Base-by-base conservation (phyloP, 2,113 vertebrate genomes). In the Xenopus laevis region DNA sequence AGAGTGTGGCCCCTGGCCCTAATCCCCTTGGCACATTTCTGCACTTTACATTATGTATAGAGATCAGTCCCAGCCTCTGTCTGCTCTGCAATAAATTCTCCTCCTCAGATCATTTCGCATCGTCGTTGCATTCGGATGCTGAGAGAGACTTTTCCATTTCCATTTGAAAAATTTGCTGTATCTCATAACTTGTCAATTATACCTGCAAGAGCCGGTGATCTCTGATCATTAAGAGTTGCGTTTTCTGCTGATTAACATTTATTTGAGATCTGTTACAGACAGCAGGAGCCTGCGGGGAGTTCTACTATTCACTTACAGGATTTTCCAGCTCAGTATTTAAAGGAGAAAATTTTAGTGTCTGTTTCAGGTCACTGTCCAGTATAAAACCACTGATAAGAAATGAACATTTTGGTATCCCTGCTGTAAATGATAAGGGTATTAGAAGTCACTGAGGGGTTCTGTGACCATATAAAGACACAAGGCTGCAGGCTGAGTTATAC, bases 151-250 rank as follows among this genome's bases (percentile, higher is more conserved):
- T 80, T 79, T 60, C 33, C 33, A 40, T 40, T 71, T 78, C 72
- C 63, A 44, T 68, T 82, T 79, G 13, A 79, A 79, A 58, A 10
- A 40, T 7, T 40, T 68, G 33, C 62, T 81, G 80, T 80, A 81
- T 81, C 0, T 69, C 64, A 15, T 18, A 44, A 55, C 66, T 73
- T 68, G 79, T 68, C 83, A 78, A 20, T 63, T 44, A 10, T n/a
- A 27, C 79, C 69, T 59, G 53, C 57, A 72, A 79, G 70, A 47
- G 68, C 55, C 67, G 52, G 81, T 70, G 61, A 58, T 73, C 69
- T 61, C 40, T 69, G 73, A 62, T 68, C 73, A 53, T 53, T 18
- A 59, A 45, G 63, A 79, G 23, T 47, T 46, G 67, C 23, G 20
- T 65, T 73, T 11, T 75, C 79, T 82, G 71, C 79, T 79, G 69